phyloP scores from a whole-genome alignment of 1,140 invertebrate species.

The Drosophila bocki region DNA sequence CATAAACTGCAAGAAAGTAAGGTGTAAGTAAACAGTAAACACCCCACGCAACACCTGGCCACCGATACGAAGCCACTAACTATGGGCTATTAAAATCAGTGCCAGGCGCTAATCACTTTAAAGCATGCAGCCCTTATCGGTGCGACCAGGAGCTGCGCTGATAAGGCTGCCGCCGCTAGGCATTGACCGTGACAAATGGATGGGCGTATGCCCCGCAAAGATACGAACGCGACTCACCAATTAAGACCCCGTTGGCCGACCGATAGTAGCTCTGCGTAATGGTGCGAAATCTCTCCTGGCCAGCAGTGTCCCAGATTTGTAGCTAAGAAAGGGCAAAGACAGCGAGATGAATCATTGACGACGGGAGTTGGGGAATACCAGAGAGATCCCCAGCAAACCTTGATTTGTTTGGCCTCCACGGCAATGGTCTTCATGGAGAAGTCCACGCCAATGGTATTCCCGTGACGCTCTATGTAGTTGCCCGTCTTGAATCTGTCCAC shows the following conservation, averaged over 20 bases:
- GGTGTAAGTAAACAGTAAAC: neutral
- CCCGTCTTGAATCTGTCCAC: conserved; percentile 97
- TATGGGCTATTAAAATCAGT: conserved; percentile 57
- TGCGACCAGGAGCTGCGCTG: conserved; percentile 23
- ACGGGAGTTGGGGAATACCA: neutral
- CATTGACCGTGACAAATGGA: conserved; percentile 42
- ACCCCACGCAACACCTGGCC: conserved; percentile 27
- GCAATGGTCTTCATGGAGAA: conserved; percentile 98
- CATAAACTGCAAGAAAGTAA: conserved; percentile 90
- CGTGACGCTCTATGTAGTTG: conserved; percentile 96
- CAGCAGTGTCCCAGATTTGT: conserved; percentile 97
- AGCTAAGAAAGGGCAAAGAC: conserved; percentile 42
- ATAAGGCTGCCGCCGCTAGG: conserved; percentile 21
- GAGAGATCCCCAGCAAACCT: conserved; percentile 87
- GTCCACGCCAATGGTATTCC: conserved; percentile 97
- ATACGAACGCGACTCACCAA: conserved; percentile 88
- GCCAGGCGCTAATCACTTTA: conserved; percentile 33
- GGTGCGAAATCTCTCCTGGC: conserved; percentile 96
- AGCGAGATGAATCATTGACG: neutral
- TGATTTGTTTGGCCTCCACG: conserved; percentile 96
- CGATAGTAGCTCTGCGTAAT: conserved; percentile 97
- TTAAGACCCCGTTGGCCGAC: conserved; percentile 95
- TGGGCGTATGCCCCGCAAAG: conserved; percentile 50
- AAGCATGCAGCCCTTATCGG: conserved; percentile 55
- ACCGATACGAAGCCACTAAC: conserved; percentile 34